These are phyloP conservation scores for Phrixothrix hirtus DNA, from an alignment of 2,888 invertebrate species.

Conservation along the genomic window DNA sequence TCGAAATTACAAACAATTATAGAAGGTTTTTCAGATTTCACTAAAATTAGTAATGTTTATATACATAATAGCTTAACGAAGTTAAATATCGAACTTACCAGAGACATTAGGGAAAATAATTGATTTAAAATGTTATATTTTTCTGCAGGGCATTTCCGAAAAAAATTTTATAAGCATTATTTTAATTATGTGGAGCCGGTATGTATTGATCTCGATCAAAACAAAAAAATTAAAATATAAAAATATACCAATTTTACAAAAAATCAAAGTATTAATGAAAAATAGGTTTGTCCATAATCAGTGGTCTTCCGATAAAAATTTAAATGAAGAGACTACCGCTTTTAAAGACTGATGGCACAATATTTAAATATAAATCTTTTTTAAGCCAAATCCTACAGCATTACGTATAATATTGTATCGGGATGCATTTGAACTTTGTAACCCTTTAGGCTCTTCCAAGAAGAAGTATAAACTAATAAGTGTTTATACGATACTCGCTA, in stretches of 20 bases:
- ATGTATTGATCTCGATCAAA: constrained; percentile 6
- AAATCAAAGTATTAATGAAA: background rate
- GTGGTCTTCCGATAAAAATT: too few relatives aligned
- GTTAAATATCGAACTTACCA: background rate
- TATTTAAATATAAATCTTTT: constrained; percentile 25
- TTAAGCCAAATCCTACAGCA: too few relatives aligned
- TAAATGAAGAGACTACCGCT: too few relatives aligned
- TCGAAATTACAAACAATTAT: constrained; percentile 13
- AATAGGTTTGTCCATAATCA: background rate
- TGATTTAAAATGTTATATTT: constrained; percentile 6
- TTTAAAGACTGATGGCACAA: constrained; percentile 22
- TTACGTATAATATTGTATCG: too few relatives aligned
- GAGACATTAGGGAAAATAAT: too few relatives aligned
- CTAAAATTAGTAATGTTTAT: background rate
- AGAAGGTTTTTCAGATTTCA: constrained; percentile 4
- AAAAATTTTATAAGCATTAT: constrained; percentile 19
- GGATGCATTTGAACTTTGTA: constrained; percentile 43
- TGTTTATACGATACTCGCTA: constrained; percentile 41
- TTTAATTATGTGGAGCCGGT: constrained; percentile 20
- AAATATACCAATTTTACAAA: constrained; percentile 3
- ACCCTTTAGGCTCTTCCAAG: constrained; percentile 42
- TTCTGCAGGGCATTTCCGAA: constrained; percentile 6
- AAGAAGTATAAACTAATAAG: constrained; percentile 42
- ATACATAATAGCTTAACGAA: background rate
- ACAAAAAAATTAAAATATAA: too few relatives aligned